Evolutionary conservation across 2,113 vertebrate species (phyloP), one percentile per base, ranked within the genome.

Genomic region (Burhinus oedicnemus): DNA sequence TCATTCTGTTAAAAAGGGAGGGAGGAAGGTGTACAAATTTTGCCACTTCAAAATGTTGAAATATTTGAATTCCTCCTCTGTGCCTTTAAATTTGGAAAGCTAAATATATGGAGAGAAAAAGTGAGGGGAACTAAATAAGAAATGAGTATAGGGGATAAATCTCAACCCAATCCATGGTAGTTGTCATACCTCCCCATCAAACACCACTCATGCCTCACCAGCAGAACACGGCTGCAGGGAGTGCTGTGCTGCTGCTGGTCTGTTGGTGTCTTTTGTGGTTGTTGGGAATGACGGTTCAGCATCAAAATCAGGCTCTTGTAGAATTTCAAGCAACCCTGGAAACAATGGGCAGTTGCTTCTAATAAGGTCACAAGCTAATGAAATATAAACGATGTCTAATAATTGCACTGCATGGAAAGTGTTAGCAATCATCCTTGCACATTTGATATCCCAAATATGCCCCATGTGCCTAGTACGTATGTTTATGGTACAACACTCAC

Each of bases 401-500:
- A 49, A 70, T 8, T 72, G 83, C 58, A 51, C 88, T 91, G 52
- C 42, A 65, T 13, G 71, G 64, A 83, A 90, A 92, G n/a, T 21
- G 47, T 92, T 94, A 87, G 87, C 91, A 92, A 79, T 32, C 36
- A 90, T 78, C 68, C 47, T 89, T 76, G 60, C 32, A 45, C 1
- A 6, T 88, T 79, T 96, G 84, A 86, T 95, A 94, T 57, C 84
- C 71, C 81, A 93, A 90, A 84, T 54, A 68, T 47, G 32, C 47
- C 85, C 77, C 34, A 3, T 36, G 78, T 90, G 89, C 90, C 89
- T 29, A 25, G 36, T 52, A 72, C 21, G 3, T 26, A 42, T 54
- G 45, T 87, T 72, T 93, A 80, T 93, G 95, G 89, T 68, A 88
- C 83, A 91, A 51, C 34, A 69, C 61, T 88, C 34, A 21, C 71